Evolutionary conservation across 2,888 invertebrate species (phyloP), one percentile per base, ranked within the genome.

Genomic region (Amiota communis): DNA sequence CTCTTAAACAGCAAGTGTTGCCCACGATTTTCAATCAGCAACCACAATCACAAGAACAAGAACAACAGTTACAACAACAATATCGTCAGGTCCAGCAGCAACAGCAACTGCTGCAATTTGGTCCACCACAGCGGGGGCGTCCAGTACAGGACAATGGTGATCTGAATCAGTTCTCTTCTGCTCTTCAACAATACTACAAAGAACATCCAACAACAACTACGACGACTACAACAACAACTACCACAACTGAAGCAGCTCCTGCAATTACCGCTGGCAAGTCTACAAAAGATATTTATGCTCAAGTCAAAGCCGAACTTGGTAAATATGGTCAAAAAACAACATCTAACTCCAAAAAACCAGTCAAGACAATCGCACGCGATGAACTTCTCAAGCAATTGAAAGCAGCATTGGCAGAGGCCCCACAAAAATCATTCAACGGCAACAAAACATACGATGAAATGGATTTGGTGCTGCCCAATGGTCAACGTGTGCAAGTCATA

Each of bases 381-480:
- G 93, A 94, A 76, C 91, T 96, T 49, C 87, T 96, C 9, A 94
- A 94, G 76, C 95, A 95, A 84, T 87, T 95, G 11, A 93, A 94
- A 85, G 91, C 94, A 36, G 95, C 95, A 0, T 90, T 95, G 17
- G 93, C 94, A 0, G 94, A 94, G 85, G 92, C 93, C 46, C 92
- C 93, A 0, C 90, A 90, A n/a, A 92, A 92, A 81, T 93, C 93
- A 57, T 91, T 93, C 71, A 91, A 89, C 17, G 91, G 90, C 49
- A 92, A 92, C 69, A 94, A 93, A 85, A 95, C 95, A 77, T 92
- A 93, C 73, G 92, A 94, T 0, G 94, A 95, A 0, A 92, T 95
- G 76, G 95, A 95, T 86, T 92, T 95, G 69, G 92, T 94, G 9
- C 86, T 95, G 65, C 92, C 93, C 0, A 95, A 94, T 81, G 95